These are phyloP conservation scores for Anagyrus pseudococci DNA, from an alignment of 2,888 invertebrate species.

Conservation along the genomic window DNA sequence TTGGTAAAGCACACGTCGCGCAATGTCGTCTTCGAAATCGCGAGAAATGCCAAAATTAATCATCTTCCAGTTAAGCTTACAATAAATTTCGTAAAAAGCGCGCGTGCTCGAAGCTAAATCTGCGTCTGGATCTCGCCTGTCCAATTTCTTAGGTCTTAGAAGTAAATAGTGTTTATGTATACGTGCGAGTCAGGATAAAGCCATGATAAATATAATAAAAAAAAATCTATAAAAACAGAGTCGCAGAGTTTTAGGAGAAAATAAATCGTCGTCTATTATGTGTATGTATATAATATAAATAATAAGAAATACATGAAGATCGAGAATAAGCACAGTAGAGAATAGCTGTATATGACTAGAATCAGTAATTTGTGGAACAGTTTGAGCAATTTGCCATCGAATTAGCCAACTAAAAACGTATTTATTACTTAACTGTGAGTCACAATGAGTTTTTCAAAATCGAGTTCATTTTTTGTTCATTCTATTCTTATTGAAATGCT, in stretches of 20 bases:
- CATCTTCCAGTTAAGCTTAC: not conserved
- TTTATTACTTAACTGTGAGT: not conserved
- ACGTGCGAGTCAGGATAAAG: not conserved
- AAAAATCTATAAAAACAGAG: not conserved
- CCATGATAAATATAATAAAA: not conserved
- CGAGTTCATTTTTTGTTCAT: not conserved
- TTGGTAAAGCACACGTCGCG: too few species aligned
- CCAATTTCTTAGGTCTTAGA: constrained; percentile 22
- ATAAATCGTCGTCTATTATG: constrained; percentile 27
- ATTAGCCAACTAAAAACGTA: too few species aligned
- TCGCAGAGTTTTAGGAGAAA: constrained; percentile 5
- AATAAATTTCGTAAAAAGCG: too few species aligned
- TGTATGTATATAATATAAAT: constrained; percentile 31
- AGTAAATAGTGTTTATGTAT: constrained; percentile 7
- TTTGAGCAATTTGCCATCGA: constrained; percentile 13
- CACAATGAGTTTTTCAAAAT: too few species aligned
- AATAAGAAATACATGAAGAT: constrained; percentile 14
- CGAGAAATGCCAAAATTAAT: not conserved
- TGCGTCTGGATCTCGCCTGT: constrained; percentile 33
- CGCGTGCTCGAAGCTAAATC: too few species aligned
- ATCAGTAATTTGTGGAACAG: constrained; percentile 10
- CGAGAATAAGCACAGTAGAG: not conserved
- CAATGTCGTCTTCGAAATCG: not conserved
- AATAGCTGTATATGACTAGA: constrained; percentile 7
- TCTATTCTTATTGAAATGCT: not conserved